phyloP scores from a whole-genome alignment of 2,797 vertebrate species.

The Lepilemur septentrionalis region DNA sequence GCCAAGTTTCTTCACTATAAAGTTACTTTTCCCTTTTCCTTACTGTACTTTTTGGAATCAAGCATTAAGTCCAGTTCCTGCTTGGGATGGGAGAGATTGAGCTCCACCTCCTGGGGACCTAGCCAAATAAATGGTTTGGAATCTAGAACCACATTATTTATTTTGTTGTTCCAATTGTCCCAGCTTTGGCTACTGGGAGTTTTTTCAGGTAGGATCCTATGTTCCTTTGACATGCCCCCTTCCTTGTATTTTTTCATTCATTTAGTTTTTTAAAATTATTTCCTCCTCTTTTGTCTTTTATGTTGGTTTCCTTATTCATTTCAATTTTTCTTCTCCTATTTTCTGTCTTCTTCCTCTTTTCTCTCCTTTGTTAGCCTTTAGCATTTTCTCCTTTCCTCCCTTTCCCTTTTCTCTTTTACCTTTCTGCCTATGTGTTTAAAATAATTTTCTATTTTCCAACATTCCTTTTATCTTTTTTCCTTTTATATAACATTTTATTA shows the following conservation, averaged over 20 bases:
- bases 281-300: background rate
- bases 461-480: background rate
- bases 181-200: background rate
- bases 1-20: background rate
- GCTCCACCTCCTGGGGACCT: background rate
- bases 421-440: slow-evolving; percentile 6
- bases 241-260: background rate
- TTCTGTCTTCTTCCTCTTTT: background rate
- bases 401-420: background rate
- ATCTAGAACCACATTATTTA: background rate
- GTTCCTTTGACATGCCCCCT: background rate
- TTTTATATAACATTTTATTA: background rate
- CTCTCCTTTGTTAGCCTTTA: background rate
- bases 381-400: background rate
- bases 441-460: background rate
- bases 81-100: background rate
- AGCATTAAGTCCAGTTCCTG: background rate
- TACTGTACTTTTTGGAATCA: background rate
- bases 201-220: background rate
- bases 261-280: slow-evolving; percentile 5
- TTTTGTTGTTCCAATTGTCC: background rate
- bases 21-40: background rate
- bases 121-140: background rate
- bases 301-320: background rate
- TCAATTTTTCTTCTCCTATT: slow-evolving; percentile 13